Evolutionary conservation across 2,113 vertebrate species (phyloP), one percentile per base, ranked within the genome.

Genomic region (Lonchura striata): DNA sequence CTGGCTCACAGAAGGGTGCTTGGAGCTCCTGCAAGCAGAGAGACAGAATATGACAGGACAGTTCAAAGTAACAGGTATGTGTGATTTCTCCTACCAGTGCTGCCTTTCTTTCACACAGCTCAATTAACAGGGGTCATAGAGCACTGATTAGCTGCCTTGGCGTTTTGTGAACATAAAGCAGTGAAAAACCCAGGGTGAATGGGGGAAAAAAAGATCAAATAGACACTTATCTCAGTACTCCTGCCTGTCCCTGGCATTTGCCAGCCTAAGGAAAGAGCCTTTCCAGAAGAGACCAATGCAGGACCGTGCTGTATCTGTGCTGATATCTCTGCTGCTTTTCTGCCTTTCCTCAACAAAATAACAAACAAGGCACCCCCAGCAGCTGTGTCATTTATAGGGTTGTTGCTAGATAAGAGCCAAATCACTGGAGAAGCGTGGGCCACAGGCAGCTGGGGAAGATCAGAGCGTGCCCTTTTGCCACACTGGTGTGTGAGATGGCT

Each of bases 51-150:
- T 70, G 65, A 74, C 92, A 88, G 84, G 86, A 52, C 59, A 64
- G 74, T 95, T 91, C 91, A 94, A 91, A 96, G 76, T 97, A 95
- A 94, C 94, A 88, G 69, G 79, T 91, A 94, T 52, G 81, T 94
- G 96, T 93, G 70, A 95, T 92, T 96, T 94, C 90, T 88, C 90
- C 79, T 92, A 69, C 92, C 69, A 8, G 11, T 71, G 69, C 74
- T 61, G 91, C 86, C 68, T 96, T 93, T 95, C 68, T 94, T 76
- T 97, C 61, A 59, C 82, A 92, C 72, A 84, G 77, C 83, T 76
- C 88, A 89, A 91, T 95, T 95, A 96, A 91, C 77, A 95, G 74
- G 90, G 94, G 93, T 97, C 93, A 93, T 86, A 79, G 90, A 96
- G 92, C 89, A 82, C 91, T 88, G 91, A 95, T 96, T 95, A 95